phyloP scores from a whole-genome alignment of 2,888 invertebrate genomes.

The Plebejus anna region DNA sequence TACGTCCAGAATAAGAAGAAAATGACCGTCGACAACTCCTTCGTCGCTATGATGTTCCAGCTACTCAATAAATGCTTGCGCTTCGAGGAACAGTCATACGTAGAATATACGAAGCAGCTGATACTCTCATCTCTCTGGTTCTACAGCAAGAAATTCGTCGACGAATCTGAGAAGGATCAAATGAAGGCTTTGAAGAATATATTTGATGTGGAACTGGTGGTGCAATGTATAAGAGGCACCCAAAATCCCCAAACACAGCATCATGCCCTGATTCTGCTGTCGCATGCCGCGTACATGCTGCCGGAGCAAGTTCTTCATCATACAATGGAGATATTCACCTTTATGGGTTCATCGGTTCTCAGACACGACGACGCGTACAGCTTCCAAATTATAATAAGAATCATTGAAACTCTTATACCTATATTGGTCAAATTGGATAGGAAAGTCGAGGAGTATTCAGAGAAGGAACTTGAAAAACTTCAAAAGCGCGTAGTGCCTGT shows the following conservation, averaged over 20 bases:
- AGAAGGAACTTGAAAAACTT: conserved; percentile 60
- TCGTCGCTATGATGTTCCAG: conserved; percentile 88
- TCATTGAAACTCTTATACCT: conserved; percentile 94
- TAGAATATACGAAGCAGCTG: conserved; percentile 94
- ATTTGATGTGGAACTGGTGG: conserved; percentile 87
- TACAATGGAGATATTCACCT: conserved; percentile 98
- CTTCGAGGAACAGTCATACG: conserved; percentile 88
- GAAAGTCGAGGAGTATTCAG: conserved; percentile 56
- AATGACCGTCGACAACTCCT: conserved; percentile 81
- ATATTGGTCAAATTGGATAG: conserved; percentile 83
- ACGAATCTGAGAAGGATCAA: conserved; percentile 60
- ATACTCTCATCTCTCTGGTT: conserved; percentile 88
- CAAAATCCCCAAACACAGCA: conserved; percentile 98
- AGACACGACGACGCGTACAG: conserved; percentile 97
- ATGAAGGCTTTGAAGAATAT: conserved; percentile 70
- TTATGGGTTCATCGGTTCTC: conserved; percentile 96
- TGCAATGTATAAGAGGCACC: conserved; percentile 93
- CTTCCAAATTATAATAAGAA: conserved; percentile 94
- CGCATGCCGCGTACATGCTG: conserved; percentile 87
- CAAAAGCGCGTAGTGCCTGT: conserved; percentile 82
- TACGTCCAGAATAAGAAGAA: conserved; percentile 92
- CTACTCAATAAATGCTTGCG: conserved; percentile 88
- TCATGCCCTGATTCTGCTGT: conserved; percentile 91
- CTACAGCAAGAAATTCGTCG: conserved; percentile 81
- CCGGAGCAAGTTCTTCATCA: conserved; percentile 94